phyloP scores from a whole-genome alignment of 2,888 invertebrate species.

The Parascotia fuliginaria region DNA sequence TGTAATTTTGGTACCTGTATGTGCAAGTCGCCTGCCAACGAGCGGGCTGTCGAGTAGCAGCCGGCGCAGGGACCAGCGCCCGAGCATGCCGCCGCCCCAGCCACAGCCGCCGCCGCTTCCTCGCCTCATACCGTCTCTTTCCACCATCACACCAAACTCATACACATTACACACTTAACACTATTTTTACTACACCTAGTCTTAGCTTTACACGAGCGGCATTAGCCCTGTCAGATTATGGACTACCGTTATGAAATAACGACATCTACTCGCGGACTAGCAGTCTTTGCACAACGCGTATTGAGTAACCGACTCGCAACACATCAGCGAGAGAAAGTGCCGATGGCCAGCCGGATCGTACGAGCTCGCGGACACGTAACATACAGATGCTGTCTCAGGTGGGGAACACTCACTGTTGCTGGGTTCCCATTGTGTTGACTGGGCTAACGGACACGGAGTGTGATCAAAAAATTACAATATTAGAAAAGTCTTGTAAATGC shows the following conservation, averaged over 20 bases:
- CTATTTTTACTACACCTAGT: conserved; percentile 33
- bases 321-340: conserved; percentile 80
- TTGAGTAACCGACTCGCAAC: conserved; percentile 74
- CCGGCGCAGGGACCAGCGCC: conserved; percentile 89
- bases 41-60: conserved; percentile 90
- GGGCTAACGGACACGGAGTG: conserved; percentile 16
- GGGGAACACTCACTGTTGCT: conserved; percentile 51
- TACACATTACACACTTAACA: conserved; percentile 64
- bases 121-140: conserved; percentile 75
- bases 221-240: conserved; percentile 50
- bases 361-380: conserved; percentile 55
- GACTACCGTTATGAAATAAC: conserved; percentile 68
- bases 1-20: conserved; percentile 76
- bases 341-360: conserved; percentile 61
- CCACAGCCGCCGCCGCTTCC: conserved; percentile 75
- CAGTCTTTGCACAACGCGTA: conserved; percentile 69
- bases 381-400: conserved; percentile 68
- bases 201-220: conserved; percentile 54
- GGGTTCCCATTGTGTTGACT: conserved; percentile 54
- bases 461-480: conserved; percentile 19
- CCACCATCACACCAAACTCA: conserved; percentile 73
- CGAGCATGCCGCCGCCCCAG: conserved; percentile 79
- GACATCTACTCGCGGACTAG: conserved; percentile 53
- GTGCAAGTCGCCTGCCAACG: conserved; percentile 87
- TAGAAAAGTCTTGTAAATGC: conserved; percentile 9